Base-by-base conservation (phyloP, 2,888 invertebrate genomes). In the Aethes cnicana region DNA sequence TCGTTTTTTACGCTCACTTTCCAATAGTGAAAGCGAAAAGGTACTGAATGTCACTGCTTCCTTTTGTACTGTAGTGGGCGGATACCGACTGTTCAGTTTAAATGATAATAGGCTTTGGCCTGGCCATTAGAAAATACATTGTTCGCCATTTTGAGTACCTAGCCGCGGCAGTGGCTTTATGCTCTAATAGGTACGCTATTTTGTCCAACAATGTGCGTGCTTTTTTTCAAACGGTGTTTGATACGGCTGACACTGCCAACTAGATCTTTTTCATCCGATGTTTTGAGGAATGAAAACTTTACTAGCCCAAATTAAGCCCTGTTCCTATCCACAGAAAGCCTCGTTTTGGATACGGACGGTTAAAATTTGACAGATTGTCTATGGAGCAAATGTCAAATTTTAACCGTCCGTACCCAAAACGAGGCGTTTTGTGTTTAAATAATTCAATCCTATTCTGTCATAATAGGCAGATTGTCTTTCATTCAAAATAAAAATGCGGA, bases 11-110 rank as follows among this genome's bases (percentile, higher is more conserved):
- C 88, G 82, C 83, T 87, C 82, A 88, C 89, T 89, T 89, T 89
- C 89, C 87, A 89, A 89, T 86, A 82, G 89, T 89, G 89, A 89
- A 89, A 89, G 89, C 84, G 87, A 86, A 85, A 84, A 86, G 75
- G 84, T 84, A 81, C 83, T 67, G 78, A 87, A 85, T 86, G 85
- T 86, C 86, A 86, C 75, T 84, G 84, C 73, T 83, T 88, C 88
- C 86, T 86, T 87, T 87, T 78, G 71, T 73, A 81, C 74, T 81
- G 80, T 84, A 79, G 88, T 86, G 86, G 84, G 84, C 81, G 85
- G 84, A 84, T 72, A 75, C 57, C 61, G 59, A 58, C 58, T 55
- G 63, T 69, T 66, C 72, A 70, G 67, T 76, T 81, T 67, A 74
- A 78, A 80, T 81, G 74, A 83, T 82, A 84, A 79, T 80, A 77